Evolutionary conservation across 1,140 invertebrate genomes (phyloP).

Genomic region (Drosophila bocki): DNA sequence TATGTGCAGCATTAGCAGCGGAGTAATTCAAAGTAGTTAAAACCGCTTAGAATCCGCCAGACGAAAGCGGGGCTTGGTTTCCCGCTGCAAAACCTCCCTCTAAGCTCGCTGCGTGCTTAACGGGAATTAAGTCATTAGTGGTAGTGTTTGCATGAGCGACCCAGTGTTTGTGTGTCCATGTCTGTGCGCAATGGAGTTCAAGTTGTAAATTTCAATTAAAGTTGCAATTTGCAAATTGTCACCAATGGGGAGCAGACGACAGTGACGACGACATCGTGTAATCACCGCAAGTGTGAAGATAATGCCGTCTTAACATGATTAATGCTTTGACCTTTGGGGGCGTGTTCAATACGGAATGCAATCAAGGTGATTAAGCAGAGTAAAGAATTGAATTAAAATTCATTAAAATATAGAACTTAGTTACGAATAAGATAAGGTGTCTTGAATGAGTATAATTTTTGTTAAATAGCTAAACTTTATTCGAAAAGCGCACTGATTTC

Average conservation of each 20-base stretch:
- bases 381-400: background rate
- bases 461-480: too few species aligned
- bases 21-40: constrained; percentile 33
- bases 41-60: constrained; percentile 48
- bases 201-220: constrained; percentile 73
- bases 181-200: constrained; percentile 24
- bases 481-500: too few species aligned
- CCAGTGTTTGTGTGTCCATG: constrained; percentile 2
- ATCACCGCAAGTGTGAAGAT: constrained; percentile 75
- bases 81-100: constrained; percentile 2
- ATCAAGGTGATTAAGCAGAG: constrained; percentile 6
- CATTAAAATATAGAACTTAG: background rate
- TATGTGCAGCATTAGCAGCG: background rate
- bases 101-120: constrained; percentile 61
- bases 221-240: constrained; percentile 80
- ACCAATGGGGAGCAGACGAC: constrained; percentile 17
- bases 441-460: too few species aligned
- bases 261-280: constrained; percentile 45
- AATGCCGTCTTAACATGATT: constrained; percentile 73
- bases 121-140: constrained; percentile 77
- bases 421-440: too few species aligned
- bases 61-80: constrained; percentile 19
- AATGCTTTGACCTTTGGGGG: constrained; percentile 45
- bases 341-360: constrained; percentile 16
- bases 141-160: background rate